Base-by-base conservation (phyloP, 1,140 invertebrate genomes). In the Halyomorpha halys region DNA sequence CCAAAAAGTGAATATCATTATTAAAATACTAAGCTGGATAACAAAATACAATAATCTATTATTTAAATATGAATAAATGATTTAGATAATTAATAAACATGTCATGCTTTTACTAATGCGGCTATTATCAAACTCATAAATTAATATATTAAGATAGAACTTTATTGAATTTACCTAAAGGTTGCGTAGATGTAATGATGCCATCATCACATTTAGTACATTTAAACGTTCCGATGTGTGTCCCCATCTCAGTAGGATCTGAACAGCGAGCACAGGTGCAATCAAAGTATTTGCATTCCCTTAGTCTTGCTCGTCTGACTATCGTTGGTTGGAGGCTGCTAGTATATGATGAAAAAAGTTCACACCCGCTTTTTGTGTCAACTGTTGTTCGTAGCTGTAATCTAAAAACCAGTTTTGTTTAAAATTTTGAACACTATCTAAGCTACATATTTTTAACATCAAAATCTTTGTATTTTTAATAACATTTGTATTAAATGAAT, bases 171-270 rank as follows among this genome's bases (percentile, higher is more conserved):
- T 73, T 77, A 85, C 86, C 68, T 6, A 76, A 73, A 14, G 88
- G 82, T 73, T 86, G 79, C 9, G 77, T 76, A 5, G 86, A 75
- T 15, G 34, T 34, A 16, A 90, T 78, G 21, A 84, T 73, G 1
- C 87, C 88, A 68, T 84, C 84, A 34, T 85, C 82, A 71, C 88
- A 90, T 72, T 87, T 83, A 49, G 78, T 83, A 69, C 87, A 91
- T 69, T 87, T 89, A 0, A 91, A 71, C 0, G 86, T 84, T 56
- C 88, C 87, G 64, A 88, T 78, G 71, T 90, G 82, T 0, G 87
- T 87, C 5, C 82, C 83, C 21, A 90, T 72, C 71, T 91, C 89
- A 0, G 83, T 86, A 4, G 86, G 83, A 73, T 91, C 87, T 0
- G 79, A 75, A 71, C 89, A 92, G 53, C 89, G 78, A n/a, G 74